phyloP scores from a whole-genome alignment of 2,888 invertebrate species.

The Leptothorax acervorum region DNA sequence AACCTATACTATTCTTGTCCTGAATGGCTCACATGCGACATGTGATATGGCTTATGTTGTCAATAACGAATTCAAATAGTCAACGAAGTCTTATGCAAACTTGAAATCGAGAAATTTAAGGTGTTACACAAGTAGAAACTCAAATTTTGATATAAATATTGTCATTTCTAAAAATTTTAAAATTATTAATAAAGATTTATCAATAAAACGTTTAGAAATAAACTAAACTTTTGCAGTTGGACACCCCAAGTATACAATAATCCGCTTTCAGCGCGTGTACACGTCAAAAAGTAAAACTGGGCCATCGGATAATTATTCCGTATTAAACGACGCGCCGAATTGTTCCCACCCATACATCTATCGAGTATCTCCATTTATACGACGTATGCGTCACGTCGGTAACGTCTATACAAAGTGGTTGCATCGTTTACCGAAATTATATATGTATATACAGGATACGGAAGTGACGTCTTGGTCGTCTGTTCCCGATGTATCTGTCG shows the following conservation, averaged over 20 bases:
- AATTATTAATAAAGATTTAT: background rate
- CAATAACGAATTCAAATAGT: background rate
- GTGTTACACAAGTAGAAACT: background rate
- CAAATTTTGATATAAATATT: background rate
- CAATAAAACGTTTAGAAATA: background rate
- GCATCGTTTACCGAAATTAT: slow-evolving; percentile 25
- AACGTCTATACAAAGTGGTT: slow-evolving; percentile 20
- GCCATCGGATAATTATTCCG: slow-evolving; percentile 44
- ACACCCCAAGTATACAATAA: background rate
- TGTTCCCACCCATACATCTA: slow-evolving; percentile 7
- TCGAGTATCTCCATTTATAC: slow-evolving; percentile 1
- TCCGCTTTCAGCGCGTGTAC: background rate
- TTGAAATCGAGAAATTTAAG: background rate
- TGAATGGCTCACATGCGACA: background rate
- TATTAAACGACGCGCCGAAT: slow-evolving; percentile 25
- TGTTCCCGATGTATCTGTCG: slow-evolving; percentile 35
- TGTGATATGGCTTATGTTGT: background rate
- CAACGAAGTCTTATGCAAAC: background rate
- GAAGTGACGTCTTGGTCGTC: slow-evolving; percentile 38
- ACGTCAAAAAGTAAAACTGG: slow-evolving; percentile 33
- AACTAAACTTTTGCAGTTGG: background rate
- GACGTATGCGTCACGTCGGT: background rate
- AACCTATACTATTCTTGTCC: background rate
- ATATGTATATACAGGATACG: slow-evolving; percentile 29
- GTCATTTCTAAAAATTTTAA: background rate